These are phyloP conservation scores for Panulirus ornatus DNA, from an alignment of 1,140 invertebrate species.

Conservation along the genomic window DNA sequence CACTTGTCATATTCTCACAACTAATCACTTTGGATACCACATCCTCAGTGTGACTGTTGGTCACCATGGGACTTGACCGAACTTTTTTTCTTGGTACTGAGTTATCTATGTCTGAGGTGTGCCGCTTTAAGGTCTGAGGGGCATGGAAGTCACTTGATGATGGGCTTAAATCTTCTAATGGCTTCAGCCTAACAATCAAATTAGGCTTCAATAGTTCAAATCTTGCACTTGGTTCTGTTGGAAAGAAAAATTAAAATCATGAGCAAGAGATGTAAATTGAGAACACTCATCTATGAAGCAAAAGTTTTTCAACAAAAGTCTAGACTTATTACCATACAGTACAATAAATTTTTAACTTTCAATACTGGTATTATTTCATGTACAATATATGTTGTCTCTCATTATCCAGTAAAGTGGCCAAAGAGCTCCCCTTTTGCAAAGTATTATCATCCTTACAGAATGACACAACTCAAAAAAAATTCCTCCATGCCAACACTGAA, in stretches of 20 bases:
- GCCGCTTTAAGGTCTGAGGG: constrained; percentile 10
- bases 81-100: neutral
- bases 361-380: no score
- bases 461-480: no score
- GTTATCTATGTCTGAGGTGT: constrained; percentile 3
- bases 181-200: neutral
- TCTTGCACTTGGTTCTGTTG: neutral
- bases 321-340: no score
- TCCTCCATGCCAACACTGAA: no score
- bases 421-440: no score
- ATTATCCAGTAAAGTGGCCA: no score
- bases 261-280: no score
- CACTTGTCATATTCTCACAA: constrained; percentile 29
- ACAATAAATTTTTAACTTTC: no score
- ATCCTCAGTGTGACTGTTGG: neutral
- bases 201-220: neutral
- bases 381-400: no score
- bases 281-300: no score
- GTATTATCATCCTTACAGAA: no score
- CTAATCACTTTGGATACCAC: neutral
- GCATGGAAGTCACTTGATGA: neutral
- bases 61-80: neutral
- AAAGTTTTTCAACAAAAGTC: no score
- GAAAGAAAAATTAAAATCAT: neutral
- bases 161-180: neutral